phyloP scores from a whole-genome alignment of 2,888 invertebrate genomes.

The Plemyria rubiginata region DNA sequence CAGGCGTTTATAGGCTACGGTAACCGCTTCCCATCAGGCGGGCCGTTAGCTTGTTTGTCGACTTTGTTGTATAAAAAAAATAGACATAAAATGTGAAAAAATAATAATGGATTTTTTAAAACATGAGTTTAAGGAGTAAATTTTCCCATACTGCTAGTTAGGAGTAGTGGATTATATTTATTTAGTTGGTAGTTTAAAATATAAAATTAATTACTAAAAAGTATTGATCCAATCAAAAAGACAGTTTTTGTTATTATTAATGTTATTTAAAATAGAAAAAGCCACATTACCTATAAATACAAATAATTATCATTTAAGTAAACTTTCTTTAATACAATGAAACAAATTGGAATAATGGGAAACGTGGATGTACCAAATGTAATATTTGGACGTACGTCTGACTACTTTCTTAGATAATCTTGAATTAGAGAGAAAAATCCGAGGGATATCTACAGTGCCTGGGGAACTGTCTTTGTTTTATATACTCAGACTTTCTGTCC shows the following conservation, averaged over 20 bases:
- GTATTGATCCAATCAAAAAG: neutral
- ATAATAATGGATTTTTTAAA: neutral
- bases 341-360: no score
- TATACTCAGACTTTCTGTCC: neutral
- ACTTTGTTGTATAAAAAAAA: no score
- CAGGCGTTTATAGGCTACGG: no score
- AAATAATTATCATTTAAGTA: neutral
- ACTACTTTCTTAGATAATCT: no score
- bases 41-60: no score
- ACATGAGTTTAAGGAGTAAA: neutral
- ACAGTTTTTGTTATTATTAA: slow-evolving; percentile 14
- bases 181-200: neutral
- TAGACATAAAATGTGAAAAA: no score
- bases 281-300: neutral
- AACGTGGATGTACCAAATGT: no score
- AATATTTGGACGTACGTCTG: no score
- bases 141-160: neutral
- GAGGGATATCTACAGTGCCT: no score
- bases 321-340: neutral
- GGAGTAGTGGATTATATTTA: neutral
- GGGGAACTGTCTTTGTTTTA: no score
- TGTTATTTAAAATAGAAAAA: slow-evolving; percentile 25
- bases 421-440: no score
- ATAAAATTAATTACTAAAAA: neutral
- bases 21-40: no score